Conservation (phyloP, 2,113 vertebrate genomes). For the Gallinago jamesoni region DNA sequence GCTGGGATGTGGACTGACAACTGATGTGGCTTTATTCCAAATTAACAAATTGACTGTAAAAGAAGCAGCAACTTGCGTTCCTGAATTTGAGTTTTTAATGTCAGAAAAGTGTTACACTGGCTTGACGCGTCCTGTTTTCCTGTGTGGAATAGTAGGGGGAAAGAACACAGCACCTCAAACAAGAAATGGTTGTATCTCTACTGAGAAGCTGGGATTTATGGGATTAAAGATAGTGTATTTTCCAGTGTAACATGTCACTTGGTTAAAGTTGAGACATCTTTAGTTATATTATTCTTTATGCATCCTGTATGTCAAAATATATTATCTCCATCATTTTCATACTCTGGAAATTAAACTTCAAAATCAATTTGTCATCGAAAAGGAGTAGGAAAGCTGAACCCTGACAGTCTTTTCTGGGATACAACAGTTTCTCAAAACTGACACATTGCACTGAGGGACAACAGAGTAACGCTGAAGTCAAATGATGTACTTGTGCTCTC, state of each 20-base stretch:
- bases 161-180: not conserved
- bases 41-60: not conserved
- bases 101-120: not conserved
- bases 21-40: not conserved
- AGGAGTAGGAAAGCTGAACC: not conserved
- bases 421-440: not conserved
- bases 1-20: not conserved
- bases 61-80: not conserved
- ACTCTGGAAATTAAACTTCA: not conserved
- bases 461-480: not conserved
- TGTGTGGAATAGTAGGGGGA: not conserved
- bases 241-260: not conserved
- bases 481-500: not conserved
- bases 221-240: not conserved
- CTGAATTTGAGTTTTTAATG: not conserved
- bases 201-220: not conserved
- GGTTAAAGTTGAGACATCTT: not conserved
- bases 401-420: not conserved
- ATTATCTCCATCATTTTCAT: not conserved
- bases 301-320: not conserved
- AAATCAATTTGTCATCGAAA: not conserved
- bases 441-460: not conserved
- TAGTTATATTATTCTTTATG: not conserved
- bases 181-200: not conserved
- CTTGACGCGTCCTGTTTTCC: not conserved